A percentile compares a stretch with the other conserved stretches of the same genome.
These are phyloP conservation scores for Thunnus maccoyii DNA, from an alignment of 2,113 vertebrate genomes.

Conservation along the genomic window DNA sequence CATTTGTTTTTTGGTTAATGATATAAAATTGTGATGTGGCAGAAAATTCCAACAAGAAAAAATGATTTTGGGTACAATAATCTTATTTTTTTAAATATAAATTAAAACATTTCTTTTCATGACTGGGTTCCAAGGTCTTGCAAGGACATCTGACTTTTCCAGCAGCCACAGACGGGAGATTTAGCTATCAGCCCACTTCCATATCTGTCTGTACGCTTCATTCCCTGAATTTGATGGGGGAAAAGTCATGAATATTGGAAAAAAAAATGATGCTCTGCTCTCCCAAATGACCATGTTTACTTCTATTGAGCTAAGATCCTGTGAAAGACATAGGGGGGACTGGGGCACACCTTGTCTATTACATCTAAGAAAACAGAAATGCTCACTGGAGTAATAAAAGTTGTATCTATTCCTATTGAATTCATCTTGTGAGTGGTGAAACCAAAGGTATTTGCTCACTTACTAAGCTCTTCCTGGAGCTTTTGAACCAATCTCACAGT, in stretches of 20 bases:
- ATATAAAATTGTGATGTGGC: too few species aligned
- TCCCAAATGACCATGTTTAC: conserved; percentile 45
- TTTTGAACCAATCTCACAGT: too few species aligned
- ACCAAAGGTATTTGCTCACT: background rate
- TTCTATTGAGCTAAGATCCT: conserved; percentile 27
- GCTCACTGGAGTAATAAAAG: conserved; percentile 13
- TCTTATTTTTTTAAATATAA: background rate
- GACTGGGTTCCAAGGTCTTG: conserved; percentile 46
- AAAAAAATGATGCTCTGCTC: conserved; percentile 54
- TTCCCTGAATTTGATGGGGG: conserved; percentile 46
- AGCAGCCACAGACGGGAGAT: conserved; percentile 62
- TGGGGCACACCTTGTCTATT: background rate
- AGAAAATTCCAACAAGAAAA: background rate
- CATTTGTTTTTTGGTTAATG: too few species aligned
- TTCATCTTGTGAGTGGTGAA: background rate
- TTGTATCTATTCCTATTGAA: conserved; percentile 9
- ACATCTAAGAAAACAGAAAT: conserved; percentile 23
- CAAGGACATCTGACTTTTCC: conserved; percentile 68
- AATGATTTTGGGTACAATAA: background rate
- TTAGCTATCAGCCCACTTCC: conserved; percentile 45
- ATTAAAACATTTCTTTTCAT: conserved; percentile 4
- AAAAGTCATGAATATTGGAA: conserved; percentile 70
- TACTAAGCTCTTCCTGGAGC: too few species aligned
- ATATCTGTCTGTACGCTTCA: conserved; percentile 55
- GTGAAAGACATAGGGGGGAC: conserved; percentile 32